These are phyloP conservation scores for Ypsolopha sequella DNA, from an alignment of 2,888 invertebrate genomes.

Conservation along the genomic window DNA sequence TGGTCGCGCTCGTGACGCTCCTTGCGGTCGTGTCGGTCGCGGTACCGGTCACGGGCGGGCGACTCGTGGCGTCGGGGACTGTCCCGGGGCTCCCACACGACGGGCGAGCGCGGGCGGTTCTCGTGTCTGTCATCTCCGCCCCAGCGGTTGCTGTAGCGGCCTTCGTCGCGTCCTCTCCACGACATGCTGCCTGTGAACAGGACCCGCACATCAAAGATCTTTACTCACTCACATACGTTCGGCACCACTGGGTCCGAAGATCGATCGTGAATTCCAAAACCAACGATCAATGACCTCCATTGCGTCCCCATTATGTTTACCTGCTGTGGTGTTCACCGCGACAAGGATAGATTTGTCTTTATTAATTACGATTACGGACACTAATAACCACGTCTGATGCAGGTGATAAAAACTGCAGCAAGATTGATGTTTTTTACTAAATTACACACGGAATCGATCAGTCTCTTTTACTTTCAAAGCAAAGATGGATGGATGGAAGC, in stretches of 20 bases:
- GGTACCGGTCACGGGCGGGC: slow-evolving; percentile 17
- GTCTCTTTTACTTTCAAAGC: too few relatives aligned
- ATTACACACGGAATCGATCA: too few relatives aligned
- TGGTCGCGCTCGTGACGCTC: slow-evolving; percentile 23
- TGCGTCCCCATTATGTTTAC: slow-evolving; percentile 37
- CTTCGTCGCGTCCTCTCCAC: slow-evolving; percentile 37
- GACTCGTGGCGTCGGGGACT: slow-evolving; percentile 28
- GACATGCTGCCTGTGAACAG: slow-evolving; percentile 63
- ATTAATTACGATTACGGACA: neutral
- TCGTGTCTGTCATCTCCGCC: slow-evolving; percentile 18
- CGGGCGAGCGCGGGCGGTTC: slow-evolving; percentile 28
- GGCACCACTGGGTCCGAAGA: slow-evolving; percentile 15
- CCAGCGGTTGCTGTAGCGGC: slow-evolving; percentile 37
- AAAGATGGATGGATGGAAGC: too few relatives aligned
- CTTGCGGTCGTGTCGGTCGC: slow-evolving; percentile 16
- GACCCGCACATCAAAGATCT: slow-evolving; percentile 38
- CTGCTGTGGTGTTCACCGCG: slow-evolving; percentile 23
- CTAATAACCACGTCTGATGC: neutral
- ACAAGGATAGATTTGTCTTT: neutral
- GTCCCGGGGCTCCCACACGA: slow-evolving; percentile 44
- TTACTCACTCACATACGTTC: slow-evolving; percentile 35
- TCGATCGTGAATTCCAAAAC: slow-evolving; percentile 19
- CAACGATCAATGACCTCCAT: slow-evolving; percentile 34
- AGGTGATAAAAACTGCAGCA: neutral
- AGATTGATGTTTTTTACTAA: too few relatives aligned